phyloP scores from a whole-genome alignment of 2,888 invertebrate species.

The Synergus itoensis region DNA sequence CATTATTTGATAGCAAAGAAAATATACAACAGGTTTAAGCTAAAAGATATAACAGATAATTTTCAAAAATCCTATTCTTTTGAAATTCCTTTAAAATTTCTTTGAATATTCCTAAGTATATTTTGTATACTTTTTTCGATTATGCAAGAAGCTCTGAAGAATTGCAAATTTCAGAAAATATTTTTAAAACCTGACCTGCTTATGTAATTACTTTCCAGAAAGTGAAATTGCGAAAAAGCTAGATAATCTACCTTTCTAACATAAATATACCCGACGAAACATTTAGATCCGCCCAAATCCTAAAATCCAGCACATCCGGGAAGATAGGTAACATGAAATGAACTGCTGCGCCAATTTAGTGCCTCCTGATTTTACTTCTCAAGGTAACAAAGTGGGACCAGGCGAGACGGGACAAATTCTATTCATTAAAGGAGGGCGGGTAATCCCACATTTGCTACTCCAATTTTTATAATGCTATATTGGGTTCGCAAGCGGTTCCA shows the following conservation, averaged over 20 bases:
- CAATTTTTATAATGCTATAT: conserved; percentile 35
- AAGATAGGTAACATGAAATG: conserved; percentile 20
- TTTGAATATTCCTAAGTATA: no score
- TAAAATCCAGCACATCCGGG: conserved; percentile 33
- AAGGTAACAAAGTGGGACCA: conserved; percentile 32
- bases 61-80: no score
- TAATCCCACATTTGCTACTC: conserved; percentile 37
- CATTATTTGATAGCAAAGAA: no score
- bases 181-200: not conserved
- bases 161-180: not conserved
- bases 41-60: no score
- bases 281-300: conserved; percentile 8
- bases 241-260: not conserved
- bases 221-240: not conserved
- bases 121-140: no score
- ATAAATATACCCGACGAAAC: conserved; percentile 9
- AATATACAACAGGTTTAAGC: no score
- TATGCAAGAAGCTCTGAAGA: no score
- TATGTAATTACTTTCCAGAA: not conserved
- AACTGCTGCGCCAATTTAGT: conserved; percentile 19
- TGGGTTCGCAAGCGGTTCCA: conserved; percentile 25
- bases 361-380: conserved; percentile 31
- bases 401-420: conserved; percentile 32
- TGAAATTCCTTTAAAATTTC: no score
- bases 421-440: conserved; percentile 21